Base-by-base conservation (phyloP, 2,797 vertebrate genomes). In the Galago senegalensis region DNA sequence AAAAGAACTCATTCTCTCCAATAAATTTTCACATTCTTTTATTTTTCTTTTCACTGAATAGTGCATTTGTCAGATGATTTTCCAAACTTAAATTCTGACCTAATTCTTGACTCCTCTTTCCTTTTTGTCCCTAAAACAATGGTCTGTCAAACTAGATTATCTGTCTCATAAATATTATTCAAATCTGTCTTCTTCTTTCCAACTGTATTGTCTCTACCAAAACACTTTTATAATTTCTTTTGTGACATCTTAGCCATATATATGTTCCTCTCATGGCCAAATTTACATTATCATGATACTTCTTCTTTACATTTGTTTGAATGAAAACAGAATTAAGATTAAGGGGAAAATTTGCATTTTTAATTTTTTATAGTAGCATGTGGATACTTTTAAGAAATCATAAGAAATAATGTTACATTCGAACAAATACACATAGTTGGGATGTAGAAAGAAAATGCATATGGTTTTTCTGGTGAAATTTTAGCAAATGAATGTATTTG, bases 351-450 rank as follows among this genome's bases (percentile, higher is more conserved):
- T 10, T 56, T 83, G 2, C 1, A 16, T 61, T 94, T 89, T 79
- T 56, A 27, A 27, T 60, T 76, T 95, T 90, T 87, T 18, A 56
- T 65, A 49, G 5, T 91, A 69, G 25, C 3, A 80, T 53, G 16
- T 58, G 23, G 10, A 75, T 82, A 37, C 49, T 82, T 77, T 92
- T 61, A 58, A 84, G 25, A 61, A 8, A 34, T 58, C 23, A 58
- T 49, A 49, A 18, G 23, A 94, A 83, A 49, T 63, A 25, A 81
- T 92, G 86, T 91, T 83, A 63, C 70, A n/a, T 93, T 58, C 31
- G 94, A 91, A 73, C 16, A 89, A 92, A 40, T 31, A 75, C 65
- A 81, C 73, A 37, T 27, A 77, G 17, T 3, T 27, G n/a, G 40
- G 49, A 83, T 0, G 63, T 61, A 46, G 56, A 8, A 27, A 87